Percentiles rank a stretch among this genome's conserved stretches.
phyloP scores from a whole-genome alignment of 2,797 vertebrate genomes.

The Steatocranus sp. region DNA sequence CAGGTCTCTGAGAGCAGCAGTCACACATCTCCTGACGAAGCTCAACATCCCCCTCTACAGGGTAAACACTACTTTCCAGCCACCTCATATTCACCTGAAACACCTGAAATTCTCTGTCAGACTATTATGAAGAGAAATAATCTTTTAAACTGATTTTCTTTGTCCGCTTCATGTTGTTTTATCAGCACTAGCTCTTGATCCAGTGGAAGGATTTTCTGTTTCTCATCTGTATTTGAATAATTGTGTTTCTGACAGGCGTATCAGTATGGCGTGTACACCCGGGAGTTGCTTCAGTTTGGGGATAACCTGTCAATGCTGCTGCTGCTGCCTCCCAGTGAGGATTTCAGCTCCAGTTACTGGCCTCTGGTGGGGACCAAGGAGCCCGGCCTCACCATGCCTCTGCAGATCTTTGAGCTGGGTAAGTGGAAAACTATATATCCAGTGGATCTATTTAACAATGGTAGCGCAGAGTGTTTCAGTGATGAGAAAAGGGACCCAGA shows the following conservation, averaged over 20 bases:
- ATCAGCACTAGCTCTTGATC: neutral
- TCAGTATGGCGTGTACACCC: slow-evolving; percentile 77
- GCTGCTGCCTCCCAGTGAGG: slow-evolving; percentile 78
- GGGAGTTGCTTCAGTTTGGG: slow-evolving; percentile 75
- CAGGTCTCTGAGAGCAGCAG: slow-evolving; percentile 65
- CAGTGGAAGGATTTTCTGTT: neutral
- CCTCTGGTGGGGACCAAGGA: slow-evolving; percentile 66
- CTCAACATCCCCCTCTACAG: slow-evolving; percentile 79
- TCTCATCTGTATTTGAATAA: neutral
- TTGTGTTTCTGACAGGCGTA: slow-evolving; percentile 54
- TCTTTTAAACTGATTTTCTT: neutral
- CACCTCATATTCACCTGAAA: neutral
- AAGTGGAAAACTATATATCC: neutral
- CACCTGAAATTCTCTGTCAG: neutral
- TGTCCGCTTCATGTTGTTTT: neutral
- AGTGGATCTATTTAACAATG: neutral
- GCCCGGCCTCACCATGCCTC: slow-evolving; percentile 70
- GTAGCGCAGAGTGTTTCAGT: neutral
- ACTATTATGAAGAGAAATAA: neutral
- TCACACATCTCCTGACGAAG: slow-evolving; percentile 74
- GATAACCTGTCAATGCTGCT: slow-evolving; percentile 75
- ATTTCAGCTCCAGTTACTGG: slow-evolving; percentile 77
- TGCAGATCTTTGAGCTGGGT: slow-evolving; percentile 81
- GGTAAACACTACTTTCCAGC: slow-evolving; percentile 50
- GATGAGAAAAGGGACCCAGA: neutral